Evolutionary conservation across 2,113 vertebrate genomes (phyloP).

Genomic region (Phyllostomus discolor): DNA sequence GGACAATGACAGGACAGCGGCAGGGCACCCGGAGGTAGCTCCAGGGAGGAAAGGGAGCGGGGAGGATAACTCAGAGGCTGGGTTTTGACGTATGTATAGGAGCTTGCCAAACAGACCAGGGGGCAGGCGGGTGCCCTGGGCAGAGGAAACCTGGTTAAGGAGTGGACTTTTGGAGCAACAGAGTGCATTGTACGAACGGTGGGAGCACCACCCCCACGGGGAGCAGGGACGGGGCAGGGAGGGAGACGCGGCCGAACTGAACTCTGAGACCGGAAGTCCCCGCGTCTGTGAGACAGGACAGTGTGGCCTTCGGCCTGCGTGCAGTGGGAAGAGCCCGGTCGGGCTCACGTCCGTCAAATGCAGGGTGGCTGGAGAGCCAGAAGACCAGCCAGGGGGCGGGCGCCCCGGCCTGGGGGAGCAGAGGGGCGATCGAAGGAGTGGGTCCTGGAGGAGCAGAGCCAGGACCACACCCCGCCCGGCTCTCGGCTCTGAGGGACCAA

Average conservation of each 20-base stretch:
- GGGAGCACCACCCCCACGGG: not conserved
- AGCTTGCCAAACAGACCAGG: not conserved
- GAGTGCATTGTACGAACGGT: not conserved
- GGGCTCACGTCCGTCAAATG: not conserved
- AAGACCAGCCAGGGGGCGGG: not conserved
- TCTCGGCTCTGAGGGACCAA: not conserved
- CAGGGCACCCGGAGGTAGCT: not conserved
- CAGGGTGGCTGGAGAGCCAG: not conserved
- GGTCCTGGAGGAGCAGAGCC: fast-evolving
- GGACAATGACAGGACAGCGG: not conserved
- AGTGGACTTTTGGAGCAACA: not conserved
- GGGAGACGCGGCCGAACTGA: not conserved
- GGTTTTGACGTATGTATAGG: not conserved
- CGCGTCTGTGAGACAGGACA: not conserved
- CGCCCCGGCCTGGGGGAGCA: not conserved
- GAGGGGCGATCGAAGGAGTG: fast-evolving
- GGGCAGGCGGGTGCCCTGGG: not conserved
- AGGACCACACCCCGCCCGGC: not conserved
- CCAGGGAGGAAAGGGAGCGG: not conserved
- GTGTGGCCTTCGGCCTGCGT: not conserved
- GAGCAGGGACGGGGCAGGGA: not conserved
- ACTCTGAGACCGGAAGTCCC: not conserved
- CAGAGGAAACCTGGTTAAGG: not conserved
- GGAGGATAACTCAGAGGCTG: not conserved
- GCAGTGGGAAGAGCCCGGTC: not conserved